Evolutionary conservation across 2,797 vertebrate genomes (phyloP).

Genomic region (Meriones psammophilus): DNA sequence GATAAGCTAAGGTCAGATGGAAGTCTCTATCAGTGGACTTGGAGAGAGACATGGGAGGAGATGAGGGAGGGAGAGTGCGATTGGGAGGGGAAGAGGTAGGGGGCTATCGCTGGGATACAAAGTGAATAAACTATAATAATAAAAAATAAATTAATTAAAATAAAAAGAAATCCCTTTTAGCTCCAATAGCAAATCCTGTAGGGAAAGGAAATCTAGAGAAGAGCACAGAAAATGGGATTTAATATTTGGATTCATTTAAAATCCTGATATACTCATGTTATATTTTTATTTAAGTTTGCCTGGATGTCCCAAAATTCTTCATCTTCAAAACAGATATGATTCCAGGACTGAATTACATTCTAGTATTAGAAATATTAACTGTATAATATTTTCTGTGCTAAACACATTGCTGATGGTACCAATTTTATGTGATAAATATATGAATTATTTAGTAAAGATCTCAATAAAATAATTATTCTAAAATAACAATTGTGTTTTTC

Average conservation of each 20-base stretch:
- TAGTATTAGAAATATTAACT: neutral
- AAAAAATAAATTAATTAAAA: too few species aligned
- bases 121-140: too few species aligned
- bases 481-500: too few species aligned
- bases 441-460: neutral
- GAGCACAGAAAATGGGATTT: neutral
- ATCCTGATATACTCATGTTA: neutral
- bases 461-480: neutral
- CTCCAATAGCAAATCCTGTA: neutral
- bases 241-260: neutral
- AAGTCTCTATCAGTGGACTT: too few species aligned
- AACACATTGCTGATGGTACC: neutral
- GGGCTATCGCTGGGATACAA: too few species aligned
- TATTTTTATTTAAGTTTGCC: neutral
- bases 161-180: neutral
- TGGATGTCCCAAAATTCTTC: slow-evolving; percentile 14
- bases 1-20: too few species aligned
- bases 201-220: neutral
- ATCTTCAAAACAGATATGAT: slow-evolving; percentile 28
- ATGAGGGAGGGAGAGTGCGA: too few species aligned
- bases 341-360: slow-evolving; percentile 41
- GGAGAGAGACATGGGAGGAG: too few species aligned
- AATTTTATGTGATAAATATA: neutral
- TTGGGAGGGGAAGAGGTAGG: too few species aligned
- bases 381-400: neutral